Base-by-base conservation (phyloP, 1,140 invertebrate species). In the Oncopodura yosiiana region DNA sequence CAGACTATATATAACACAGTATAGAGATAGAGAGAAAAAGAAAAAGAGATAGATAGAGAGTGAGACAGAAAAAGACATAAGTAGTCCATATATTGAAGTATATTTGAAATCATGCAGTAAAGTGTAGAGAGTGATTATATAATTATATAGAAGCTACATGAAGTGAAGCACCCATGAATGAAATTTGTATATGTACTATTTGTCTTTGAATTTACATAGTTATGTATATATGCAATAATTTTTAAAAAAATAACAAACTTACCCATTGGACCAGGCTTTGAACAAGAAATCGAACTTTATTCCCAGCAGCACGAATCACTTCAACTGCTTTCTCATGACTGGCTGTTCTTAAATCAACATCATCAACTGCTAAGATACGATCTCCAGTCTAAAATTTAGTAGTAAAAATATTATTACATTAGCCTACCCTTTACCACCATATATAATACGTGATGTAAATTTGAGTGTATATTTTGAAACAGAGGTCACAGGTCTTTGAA, bases 301-400 rank as follows among this genome's bases (percentile, higher is more conserved):
- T 90, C 34, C 82, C 81, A 38, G 94, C 84, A 58, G 87, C 86
- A 68, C 91, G 83, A 65, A 99, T 98, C 2, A 92, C 83, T 70
- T 94, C 85, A n/a, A 98, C 94, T 8, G 94, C 94, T 62, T 84
- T 76, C 66, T 96, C 93, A 69, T 97, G 93, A 61, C 86, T 88
- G 12, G 91, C 87, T 65, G 87, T 80, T 56, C 87, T 75, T 30
- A 98, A 78, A 75, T 94, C 88, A 36, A 84, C 78, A 3, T 88
- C 90, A 69, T 94, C 91, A n/a, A 97, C 90, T 74, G 94, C 84
- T 52, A 91, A 72, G 67, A 92, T 90, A 45, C 86, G 77, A 71
- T 90, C 87, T n/a, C 87, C 87, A 52, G 83, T 84, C 84, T 87
- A 65, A 63, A 75, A 73, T 61, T 36, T 50, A 30, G n/a, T n/a